Conservation (phyloP, 1,140 invertebrate genomes). For the Trichomalopsis sarcophagae region DNA sequence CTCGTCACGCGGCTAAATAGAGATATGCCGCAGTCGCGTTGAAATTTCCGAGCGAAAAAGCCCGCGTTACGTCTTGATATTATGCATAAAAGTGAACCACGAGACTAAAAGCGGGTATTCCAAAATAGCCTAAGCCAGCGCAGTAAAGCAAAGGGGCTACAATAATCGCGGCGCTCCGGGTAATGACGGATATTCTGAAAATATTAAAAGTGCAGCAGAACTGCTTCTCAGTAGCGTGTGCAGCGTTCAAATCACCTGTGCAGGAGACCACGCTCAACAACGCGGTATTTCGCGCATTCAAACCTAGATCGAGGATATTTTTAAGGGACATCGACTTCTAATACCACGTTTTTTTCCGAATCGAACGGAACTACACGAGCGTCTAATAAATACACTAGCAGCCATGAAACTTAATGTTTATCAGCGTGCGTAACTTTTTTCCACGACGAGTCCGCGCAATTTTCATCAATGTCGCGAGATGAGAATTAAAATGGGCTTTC, state of each 20-base stretch:
- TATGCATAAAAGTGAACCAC: too few species aligned
- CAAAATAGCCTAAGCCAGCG: too few species aligned
- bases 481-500: constrained; percentile 43
- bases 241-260: not conserved
- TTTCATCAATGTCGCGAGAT: constrained; percentile 7
- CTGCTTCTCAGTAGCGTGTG: not conserved
- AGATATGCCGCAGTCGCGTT: not conserved
- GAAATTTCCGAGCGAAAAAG: not conserved
- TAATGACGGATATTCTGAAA: not conserved
- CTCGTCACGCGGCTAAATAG: not conserved
- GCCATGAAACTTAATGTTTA: constrained; percentile 41
- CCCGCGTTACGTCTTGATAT: too few species aligned
- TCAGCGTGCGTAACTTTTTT: not conserved
- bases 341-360: not conserved
- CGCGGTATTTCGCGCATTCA: not conserved
- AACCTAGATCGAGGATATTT: not conserved
- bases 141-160: too few species aligned
- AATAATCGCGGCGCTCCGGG: too few species aligned
- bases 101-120: too few species aligned
- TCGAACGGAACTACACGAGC: not conserved
- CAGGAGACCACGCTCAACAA: not conserved
- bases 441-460: not conserved
- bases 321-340: not conserved
- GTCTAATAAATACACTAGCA: constrained; percentile 5
- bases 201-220: not conserved